Base-by-base conservation (phyloP, 2,113 vertebrate species). In the Esox niger region DNA sequence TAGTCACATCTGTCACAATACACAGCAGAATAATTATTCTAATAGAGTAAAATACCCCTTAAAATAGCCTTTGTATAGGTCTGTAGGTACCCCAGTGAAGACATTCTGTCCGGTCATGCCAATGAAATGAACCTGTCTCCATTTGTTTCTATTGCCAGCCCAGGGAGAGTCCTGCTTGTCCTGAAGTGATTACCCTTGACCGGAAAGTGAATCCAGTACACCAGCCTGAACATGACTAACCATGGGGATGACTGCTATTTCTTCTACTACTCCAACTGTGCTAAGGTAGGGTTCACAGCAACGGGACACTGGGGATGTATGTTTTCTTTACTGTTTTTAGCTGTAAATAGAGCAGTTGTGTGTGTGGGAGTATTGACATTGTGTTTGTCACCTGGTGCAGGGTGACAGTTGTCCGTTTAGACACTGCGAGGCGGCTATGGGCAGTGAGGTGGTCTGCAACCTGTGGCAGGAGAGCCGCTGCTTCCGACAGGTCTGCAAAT, bases 161-260 rank as follows among this genome's bases (percentile, higher is more conserved):
- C 69, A 76, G 81, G 65, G 70, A 73, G 35, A 78, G 54, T 80
- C 70, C 76, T 71, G 71, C 80, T 77, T 76, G 68, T 52, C 71
- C 76, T 81, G 76, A 80, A 75, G 75, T 83, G 69, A 80, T 69
- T 43, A 77, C 72, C 62, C 71, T 68, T 74, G 64, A 77, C 26
- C 74, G 55, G 64, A 59, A 83, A 79, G 76, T 46, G 55, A 13
- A 29, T 43, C 63, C 17, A 21, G 30, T 57, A 43, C 52, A 62
- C 56, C 43, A 46, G 25, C 62, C 43, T 67, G 80, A 87, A 68
- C 74, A 99, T 99, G 96, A 90, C 91, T 74, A 94, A 91, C 76
- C 87, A 95, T 87, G 94, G 95, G 85, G 93, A 98, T 56, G 97
- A 99, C 85, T 99, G 97, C 92, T 99, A 98, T 86, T 99, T 98